These are phyloP conservation scores for western clawed frog (Xenopus tropicalis) DNA, from an alignment of 2,113 vertebrate genomes.

Conservation along the genomic window DNA sequence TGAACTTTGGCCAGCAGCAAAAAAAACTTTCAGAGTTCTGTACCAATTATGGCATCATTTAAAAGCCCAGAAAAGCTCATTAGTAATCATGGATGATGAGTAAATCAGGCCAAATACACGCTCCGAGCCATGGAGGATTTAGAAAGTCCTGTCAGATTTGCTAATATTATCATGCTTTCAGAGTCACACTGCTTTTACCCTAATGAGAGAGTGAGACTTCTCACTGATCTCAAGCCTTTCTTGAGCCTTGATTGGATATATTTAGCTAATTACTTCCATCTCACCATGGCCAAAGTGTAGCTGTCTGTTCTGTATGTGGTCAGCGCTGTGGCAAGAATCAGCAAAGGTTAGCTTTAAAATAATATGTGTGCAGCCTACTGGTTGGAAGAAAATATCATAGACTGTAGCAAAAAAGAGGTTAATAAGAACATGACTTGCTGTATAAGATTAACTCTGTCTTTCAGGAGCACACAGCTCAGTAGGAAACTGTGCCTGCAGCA, in stretches of 20 bases:
- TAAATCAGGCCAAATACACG: slow-evolving; percentile 17
- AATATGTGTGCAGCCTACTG: neutral
- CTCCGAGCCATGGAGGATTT: slow-evolving; percentile 23
- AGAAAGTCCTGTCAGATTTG: slow-evolving; percentile 32
- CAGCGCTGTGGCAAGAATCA: slow-evolving; percentile 9
- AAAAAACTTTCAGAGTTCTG: neutral
- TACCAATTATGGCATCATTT: slow-evolving; percentile 28
- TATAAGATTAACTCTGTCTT: slow-evolving; percentile 50
- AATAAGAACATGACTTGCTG: slow-evolving; percentile 52
- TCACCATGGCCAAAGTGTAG: neutral
- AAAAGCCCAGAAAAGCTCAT: slow-evolving; percentile 30
- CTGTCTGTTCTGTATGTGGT: neutral
- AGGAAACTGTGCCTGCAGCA: slow-evolving; percentile 58
- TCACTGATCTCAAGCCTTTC: neutral
- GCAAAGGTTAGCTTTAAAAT: neutral
- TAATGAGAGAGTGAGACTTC: neutral
- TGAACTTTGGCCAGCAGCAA: neutral
- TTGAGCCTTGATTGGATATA: slow-evolving; percentile 3
- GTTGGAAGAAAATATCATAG: neutral
- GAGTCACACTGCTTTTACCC: neutral
- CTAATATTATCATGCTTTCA: slow-evolving; percentile 16
- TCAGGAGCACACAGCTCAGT: slow-evolving; percentile 50
- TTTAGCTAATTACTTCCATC: neutral
- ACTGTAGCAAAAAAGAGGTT: slow-evolving; percentile 45
- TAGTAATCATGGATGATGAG: slow-evolving; percentile 22